Conservation (phyloP, 2,888 invertebrate species). For the Polydrusus tereticollis region DNA sequence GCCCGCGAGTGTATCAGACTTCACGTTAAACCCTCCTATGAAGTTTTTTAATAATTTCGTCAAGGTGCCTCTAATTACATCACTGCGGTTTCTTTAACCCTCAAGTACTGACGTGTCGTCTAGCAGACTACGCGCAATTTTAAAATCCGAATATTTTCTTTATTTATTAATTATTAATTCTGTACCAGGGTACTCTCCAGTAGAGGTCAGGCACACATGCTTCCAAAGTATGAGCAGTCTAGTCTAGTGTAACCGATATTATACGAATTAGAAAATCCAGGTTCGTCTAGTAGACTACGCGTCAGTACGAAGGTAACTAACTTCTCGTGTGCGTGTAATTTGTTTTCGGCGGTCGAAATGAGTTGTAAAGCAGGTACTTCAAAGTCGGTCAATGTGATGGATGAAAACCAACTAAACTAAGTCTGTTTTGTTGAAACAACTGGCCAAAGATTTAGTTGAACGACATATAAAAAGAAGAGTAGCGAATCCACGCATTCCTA, state of each 20-base stretch:
- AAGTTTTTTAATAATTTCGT: too few relatives aligned
- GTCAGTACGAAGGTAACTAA: neutral
- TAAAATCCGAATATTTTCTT: too few relatives aligned
- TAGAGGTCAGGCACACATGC: too few relatives aligned
- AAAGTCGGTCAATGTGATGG: neutral
- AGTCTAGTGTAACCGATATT: neutral
- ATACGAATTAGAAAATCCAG: neutral
- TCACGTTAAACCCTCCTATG: too few relatives aligned
- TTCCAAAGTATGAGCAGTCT: neutral
- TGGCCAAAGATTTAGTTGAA: neutral
- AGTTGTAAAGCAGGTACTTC: neutral
- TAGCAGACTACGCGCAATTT: too few relatives aligned
- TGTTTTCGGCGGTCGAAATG: neutral
- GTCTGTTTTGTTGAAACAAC: neutral
- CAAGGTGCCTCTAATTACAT: too few relatives aligned
- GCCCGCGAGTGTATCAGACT: too few relatives aligned
- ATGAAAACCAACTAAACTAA: neutral
- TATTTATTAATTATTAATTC: too few relatives aligned
- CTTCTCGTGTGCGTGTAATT: neutral
- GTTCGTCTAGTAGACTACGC: neutral
- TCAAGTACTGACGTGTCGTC: too few relatives aligned
- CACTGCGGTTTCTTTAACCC: too few relatives aligned
- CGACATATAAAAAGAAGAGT: neutral
- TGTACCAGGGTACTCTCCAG: too few relatives aligned
- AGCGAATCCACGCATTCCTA: neutral